Evolutionary conservation across 2,797 vertebrate species (phyloP), one percentile per base, ranked within the genome.

Genomic region (Tolypeutes matacus): DNA sequence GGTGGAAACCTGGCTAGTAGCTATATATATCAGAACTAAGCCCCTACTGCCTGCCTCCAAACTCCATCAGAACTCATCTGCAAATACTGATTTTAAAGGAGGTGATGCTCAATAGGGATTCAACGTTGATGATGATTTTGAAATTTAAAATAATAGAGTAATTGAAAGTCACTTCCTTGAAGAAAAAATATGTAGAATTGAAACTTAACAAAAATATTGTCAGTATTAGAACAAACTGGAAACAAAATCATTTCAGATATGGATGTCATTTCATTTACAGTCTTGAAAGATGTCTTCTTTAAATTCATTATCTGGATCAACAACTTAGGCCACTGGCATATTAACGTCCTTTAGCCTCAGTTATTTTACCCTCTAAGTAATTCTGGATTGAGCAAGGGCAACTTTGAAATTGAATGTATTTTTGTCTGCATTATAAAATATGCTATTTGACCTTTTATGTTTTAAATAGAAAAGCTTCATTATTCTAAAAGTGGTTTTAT

Each of bases 321-420:
- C 53, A 67, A 96, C 7, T 53, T 94, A 81, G 64, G 49, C 70
- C 75, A 77, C 29, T 85, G 73, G 89, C 39, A 86, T 76, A 96
- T 80, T 73, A 70, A 82, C 93, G 53, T 86, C 90, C 67, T 82
- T 92, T 96, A 96, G 75, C 86, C 53, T 90, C 65, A 84, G 88
- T 58, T 82, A 94, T 94, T 96, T 88, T 96, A 88, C 88, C 88
- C 85, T 97, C 90, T 51, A 94, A 86, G 82, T 93, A 95, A 96
- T 86, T 93, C 23, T 96, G 83, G n/a, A 73, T 81, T 69, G 34
- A 69, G 25, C 12, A 95, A 93, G 76, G 94, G 53, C 58, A 95
- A 86, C 80, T 89, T 86, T 88, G 87, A 96, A 93, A 85, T 92
- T 90, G 86, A 93, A 93, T 96, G 75, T n/a, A 49, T 88, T 97